Percentiles rank a stretch among this genome's conserved stretches.
Conservation (phyloP, 1,140 invertebrate genomes). For the Drosophila arawakana region DNA sequence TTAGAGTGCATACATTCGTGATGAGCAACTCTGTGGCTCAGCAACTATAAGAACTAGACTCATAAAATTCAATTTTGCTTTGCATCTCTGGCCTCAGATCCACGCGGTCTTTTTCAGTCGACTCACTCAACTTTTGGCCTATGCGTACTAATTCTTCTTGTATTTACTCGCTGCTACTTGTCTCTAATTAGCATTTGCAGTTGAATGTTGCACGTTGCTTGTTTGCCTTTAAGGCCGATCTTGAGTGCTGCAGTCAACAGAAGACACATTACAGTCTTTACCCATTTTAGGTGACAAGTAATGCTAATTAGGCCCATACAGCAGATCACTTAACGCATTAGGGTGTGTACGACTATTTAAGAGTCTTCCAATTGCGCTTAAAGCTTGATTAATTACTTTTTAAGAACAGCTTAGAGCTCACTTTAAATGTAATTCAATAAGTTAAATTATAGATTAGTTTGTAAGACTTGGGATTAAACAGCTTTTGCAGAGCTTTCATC, state of each 20-base stretch:
- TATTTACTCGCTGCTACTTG: slow-evolving; percentile 1
- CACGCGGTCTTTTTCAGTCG: too few relatives aligned
- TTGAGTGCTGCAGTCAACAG: not conserved
- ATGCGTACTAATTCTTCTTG: too few relatives aligned
- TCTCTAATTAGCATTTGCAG: slow-evolving; percentile 67
- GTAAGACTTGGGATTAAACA: too few relatives aligned
- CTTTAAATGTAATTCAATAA: too few relatives aligned
- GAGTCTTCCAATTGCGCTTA: not conserved
- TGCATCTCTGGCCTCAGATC: too few relatives aligned
- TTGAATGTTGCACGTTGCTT: slow-evolving; percentile 13
- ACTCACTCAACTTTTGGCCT: too few relatives aligned
- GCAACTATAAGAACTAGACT: too few relatives aligned
- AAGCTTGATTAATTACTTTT: not conserved
- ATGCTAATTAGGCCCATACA: slow-evolving; percentile 39
- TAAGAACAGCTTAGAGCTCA: not conserved
- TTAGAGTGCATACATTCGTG: too few relatives aligned
- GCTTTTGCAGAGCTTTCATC: too few relatives aligned
- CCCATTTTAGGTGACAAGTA: slow-evolving; percentile 44
- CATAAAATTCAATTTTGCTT: too few relatives aligned
- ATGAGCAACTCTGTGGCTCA: too few relatives aligned
- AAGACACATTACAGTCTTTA: slow-evolving; percentile 3
- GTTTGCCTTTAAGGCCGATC: not conserved
- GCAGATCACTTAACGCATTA: slow-evolving; percentile 22
- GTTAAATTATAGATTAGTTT: too few relatives aligned
- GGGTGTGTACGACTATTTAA: not conserved